Conservation (phyloP, 1,140 invertebrate genomes). For the Copidosoma floridanum region DNA sequence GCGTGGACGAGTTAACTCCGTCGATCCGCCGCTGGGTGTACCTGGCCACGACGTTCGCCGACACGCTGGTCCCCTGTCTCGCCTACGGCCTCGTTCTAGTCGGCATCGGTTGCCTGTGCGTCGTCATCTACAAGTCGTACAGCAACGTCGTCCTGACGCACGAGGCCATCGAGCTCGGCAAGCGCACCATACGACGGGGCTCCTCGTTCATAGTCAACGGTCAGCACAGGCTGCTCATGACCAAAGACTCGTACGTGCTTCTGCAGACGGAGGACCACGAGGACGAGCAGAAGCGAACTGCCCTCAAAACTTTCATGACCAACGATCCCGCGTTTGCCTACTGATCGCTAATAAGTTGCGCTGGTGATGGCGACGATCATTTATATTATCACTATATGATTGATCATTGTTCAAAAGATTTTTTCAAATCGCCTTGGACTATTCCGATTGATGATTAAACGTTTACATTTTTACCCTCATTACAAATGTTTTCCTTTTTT, state of each 20-base stretch:
- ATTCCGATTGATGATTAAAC: neutral
- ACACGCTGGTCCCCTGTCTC: conserved; percentile 65
- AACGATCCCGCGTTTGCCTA: conserved; percentile 15
- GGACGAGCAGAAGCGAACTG: conserved; percentile 26
- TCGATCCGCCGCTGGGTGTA: conserved; percentile 75
- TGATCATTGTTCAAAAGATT: too few species aligned
- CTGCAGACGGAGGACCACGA: conserved; percentile 47
- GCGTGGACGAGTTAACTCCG: conserved; percentile 76
- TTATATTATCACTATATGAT: too few species aligned
- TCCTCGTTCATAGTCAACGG: conserved; percentile 70
- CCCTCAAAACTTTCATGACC: conserved; percentile 13
- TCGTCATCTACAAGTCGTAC: conserved; percentile 70
- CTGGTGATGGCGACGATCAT: too few species aligned
- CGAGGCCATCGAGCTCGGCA: conserved; percentile 75
- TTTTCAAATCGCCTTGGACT: too few species aligned
- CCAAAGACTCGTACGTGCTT: conserved; percentile 63
- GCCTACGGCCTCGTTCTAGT: conserved; percentile 71
- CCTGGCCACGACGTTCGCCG: conserved; percentile 72
- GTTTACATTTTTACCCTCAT: too few species aligned
- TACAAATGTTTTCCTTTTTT: too few species aligned
- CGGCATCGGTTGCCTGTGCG: conserved; percentile 64
- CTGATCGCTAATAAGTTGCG: neutral
- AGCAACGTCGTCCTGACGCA: conserved; percentile 72
- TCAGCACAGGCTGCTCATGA: conserved; percentile 64
- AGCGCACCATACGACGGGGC: conserved; percentile 67